Evolutionary conservation across 2,797 vertebrate genomes (phyloP).

Genomic region (Fratercula arctica): DNA sequence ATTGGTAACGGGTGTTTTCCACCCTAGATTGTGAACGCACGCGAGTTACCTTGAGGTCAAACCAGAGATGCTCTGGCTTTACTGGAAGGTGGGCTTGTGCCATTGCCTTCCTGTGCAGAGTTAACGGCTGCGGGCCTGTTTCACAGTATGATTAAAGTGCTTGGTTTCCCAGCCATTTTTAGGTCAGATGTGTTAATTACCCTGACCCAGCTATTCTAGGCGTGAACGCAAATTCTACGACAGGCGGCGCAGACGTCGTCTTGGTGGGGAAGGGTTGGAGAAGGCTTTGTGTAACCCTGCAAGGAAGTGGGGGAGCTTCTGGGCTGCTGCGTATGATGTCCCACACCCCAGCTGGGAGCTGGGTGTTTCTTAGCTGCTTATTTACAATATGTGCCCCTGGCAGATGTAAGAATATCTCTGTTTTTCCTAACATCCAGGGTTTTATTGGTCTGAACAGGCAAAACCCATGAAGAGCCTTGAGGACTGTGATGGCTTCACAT

Average conservation of each 20-base stretch:
- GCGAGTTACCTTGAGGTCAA: not conserved
- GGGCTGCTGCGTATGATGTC: not conserved
- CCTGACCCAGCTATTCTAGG: not conserved
- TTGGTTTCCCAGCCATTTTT: slow-evolving; percentile 1
- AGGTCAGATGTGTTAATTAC: not conserved
- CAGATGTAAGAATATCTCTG: not conserved
- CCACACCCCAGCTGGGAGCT: not conserved
- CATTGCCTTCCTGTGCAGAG: not conserved
- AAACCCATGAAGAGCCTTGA: not conserved
- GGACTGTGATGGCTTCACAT: not conserved
- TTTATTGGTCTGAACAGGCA: not conserved
- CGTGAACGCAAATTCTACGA: accelerated
- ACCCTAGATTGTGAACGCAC: accelerated
- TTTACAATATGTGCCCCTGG: not conserved
- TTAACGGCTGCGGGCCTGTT: not conserved
- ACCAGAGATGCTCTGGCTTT: not conserved
- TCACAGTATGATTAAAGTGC: not conserved
- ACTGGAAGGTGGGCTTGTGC: not conserved
- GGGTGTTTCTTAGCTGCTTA: not conserved
- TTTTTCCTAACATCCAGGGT: not conserved
- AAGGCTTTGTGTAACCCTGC: not conserved
- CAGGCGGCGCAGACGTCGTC: accelerated
- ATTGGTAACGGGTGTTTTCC: not conserved
- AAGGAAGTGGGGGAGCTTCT: not conserved
- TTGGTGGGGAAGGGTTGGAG: not conserved